Evolutionary conservation across 1,140 invertebrate genomes (phyloP), one percentile per base, ranked within the genome.

Genomic region (Achatina immaculata): DNA sequence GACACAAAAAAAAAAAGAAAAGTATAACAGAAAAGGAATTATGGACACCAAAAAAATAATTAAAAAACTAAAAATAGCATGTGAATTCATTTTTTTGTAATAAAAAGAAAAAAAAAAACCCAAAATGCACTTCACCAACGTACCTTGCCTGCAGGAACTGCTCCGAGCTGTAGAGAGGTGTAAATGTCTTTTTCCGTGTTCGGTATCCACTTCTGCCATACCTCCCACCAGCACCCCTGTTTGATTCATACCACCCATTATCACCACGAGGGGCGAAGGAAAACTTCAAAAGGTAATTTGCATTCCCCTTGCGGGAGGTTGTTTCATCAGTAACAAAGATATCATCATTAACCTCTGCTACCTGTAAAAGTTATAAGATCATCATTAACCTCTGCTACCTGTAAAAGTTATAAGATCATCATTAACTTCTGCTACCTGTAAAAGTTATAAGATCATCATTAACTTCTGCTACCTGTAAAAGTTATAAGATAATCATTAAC

Each of bases 71-170:
- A n/a, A n/a, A n/a, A n/a, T n/a, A n/a, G n/a, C n/a, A n/a, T n/a
- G n/a, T n/a, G n/a, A n/a, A n/a, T n/a, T n/a, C n/a, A n/a, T n/a
- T n/a, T n/a, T n/a, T n/a, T n/a, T n/a, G n/a, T n/a, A n/a, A n/a
- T n/a, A n/a, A n/a, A n/a, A n/a, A n/a, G n/a, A n/a, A n/a, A n/a
- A n/a, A n/a, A n/a, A n/a, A n/a, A n/a, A n/a, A n/a, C n/a, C n/a
- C n/a, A n/a, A n/a, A n/a, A n/a, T n/a, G n/a, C n/a, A n/a, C n/a
- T n/a, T n/a, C n/a, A n/a, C n/a, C n/a, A 0, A 75, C 92, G 92
- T 93, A 98, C 96, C 97, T 97, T 48, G 96, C 96, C 92, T 98
- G 96, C 48, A 99, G 92, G 91, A 96, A 99, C 86, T 97, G 95
- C 90, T 98, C 96, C 90, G 97, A 97, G 91, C 95, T 97, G 90